Evolutionary conservation across 2,797 vertebrate genomes (phyloP).

Genomic region (Xiphophorus birchmanni): DNA sequence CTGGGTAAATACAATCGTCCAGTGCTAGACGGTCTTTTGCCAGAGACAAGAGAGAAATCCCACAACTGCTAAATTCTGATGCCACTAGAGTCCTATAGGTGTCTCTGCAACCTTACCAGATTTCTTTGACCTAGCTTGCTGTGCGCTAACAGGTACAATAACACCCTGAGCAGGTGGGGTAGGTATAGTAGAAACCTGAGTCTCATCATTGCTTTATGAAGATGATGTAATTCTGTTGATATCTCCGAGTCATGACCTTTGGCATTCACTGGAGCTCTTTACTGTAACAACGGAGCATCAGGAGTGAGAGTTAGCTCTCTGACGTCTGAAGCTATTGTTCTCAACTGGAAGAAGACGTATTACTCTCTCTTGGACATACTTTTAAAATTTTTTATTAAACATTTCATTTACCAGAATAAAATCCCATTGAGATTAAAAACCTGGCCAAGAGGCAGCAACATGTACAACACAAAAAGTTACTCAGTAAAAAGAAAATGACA

Average conservation of each 20-base stretch:
- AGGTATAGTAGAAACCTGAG: background rate
- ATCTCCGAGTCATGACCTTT: background rate
- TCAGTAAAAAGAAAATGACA: too few relatives aligned
- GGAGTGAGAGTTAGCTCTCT: background rate
- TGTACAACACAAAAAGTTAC: too few relatives aligned
- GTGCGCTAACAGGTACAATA: background rate
- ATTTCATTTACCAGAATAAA: too few relatives aligned
- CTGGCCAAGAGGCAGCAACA: too few relatives aligned
- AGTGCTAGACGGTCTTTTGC: too few relatives aligned
- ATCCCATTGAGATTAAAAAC: too few relatives aligned
- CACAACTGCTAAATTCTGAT: too few relatives aligned
- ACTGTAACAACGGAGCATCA: background rate
- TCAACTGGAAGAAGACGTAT: background rate
- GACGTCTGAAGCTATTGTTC: background rate
- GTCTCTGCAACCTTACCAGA: background rate
- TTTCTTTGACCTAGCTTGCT: background rate
- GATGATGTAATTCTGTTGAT: background rate
- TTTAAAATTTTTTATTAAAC: too few relatives aligned
- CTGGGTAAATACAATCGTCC: too few relatives aligned
- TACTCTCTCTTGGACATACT: background rate
- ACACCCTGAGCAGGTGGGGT: background rate
- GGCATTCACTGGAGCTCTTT: background rate
- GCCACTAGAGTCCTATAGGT: background rate
- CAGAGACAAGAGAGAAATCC: too few relatives aligned
- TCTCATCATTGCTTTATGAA: background rate